Conservation (phyloP, 2,888 invertebrate genomes). For the Belgica antarctica region DNA sequence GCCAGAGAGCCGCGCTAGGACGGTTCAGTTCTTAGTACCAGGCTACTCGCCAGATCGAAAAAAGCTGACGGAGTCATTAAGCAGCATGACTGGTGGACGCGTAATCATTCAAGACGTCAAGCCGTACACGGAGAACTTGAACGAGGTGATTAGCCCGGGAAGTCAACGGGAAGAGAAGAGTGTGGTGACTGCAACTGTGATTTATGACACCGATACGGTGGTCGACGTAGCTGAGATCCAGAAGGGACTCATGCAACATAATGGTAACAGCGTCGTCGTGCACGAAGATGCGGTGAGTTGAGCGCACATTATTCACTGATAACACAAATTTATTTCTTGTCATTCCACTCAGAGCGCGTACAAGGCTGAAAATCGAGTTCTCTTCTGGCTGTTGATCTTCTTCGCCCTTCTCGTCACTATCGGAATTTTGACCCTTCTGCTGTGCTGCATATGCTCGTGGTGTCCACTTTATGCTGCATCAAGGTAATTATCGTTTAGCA, state of each 20-base stretch:
- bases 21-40: slow-evolving; percentile 79
- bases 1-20: slow-evolving; percentile 71
- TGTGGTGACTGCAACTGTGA: slow-evolving; percentile 69
- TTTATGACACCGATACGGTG: slow-evolving; percentile 64
- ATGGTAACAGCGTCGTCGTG: slow-evolving; percentile 54
- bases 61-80: slow-evolving; percentile 72
- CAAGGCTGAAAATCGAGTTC: slow-evolving; percentile 68
- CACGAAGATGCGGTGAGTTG: slow-evolving; percentile 52
- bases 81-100: slow-evolving; percentile 74
- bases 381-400: slow-evolving; percentile 76
- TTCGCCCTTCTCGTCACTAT: slow-evolving; percentile 72
- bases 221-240: slow-evolving; percentile 72
- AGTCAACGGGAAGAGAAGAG: slow-evolving; percentile 63
- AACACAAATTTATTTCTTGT: too few species aligned
- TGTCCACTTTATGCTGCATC: slow-evolving; percentile 80
- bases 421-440: slow-evolving; percentile 67
- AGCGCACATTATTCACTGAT: slow-evolving; percentile 43
- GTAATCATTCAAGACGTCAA: slow-evolving; percentile 73
- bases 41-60: slow-evolving; percentile 71
- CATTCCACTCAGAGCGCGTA: slow-evolving; percentile 72
- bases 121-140: slow-evolving; percentile 62
- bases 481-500: slow-evolving; percentile 56
- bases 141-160: slow-evolving; percentile 59
- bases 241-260: slow-evolving; percentile 58
- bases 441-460: slow-evolving; percentile 81